phyloP scores from a whole-genome alignment of 1,140 invertebrate species.

The Drosophila takahashii region DNA sequence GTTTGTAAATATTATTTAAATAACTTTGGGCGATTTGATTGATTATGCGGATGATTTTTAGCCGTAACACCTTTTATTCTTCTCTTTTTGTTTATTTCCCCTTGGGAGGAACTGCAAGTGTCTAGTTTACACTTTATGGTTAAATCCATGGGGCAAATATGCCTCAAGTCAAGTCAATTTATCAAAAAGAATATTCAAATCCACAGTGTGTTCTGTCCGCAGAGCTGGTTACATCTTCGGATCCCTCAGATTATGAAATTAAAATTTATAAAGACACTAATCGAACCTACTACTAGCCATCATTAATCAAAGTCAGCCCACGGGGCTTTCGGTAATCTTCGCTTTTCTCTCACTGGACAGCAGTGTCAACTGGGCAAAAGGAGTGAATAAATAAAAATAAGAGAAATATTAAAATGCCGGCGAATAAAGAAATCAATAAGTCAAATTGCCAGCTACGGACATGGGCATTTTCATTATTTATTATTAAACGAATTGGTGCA shows the following conservation, averaged over 20 bases:
- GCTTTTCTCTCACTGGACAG: neutral
- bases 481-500: conserved; percentile 82
- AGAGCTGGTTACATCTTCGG: conserved; percentile 27
- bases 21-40: conserved; percentile 33
- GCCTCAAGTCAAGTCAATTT: conserved; percentile 23
- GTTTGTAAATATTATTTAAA: conserved; percentile 47
- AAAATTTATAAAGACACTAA: conserved; percentile 51
- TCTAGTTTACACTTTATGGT: conserved; percentile 8
- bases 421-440: conserved; percentile 76
- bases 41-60: conserved; percentile 32
- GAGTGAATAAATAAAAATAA: neutral
- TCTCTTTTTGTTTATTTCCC: too few relatives aligned
- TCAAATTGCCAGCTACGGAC: conserved; percentile 50
- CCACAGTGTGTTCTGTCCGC: neutral
- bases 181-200: conserved; percentile 27
- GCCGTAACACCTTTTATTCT: neutral
- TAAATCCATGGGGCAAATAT: conserved; percentile 7
- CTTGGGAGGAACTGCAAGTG: neutral
- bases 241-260: conserved; percentile 40
- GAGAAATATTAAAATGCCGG: conserved; percentile 4
- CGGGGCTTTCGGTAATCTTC: conserved; percentile 22
- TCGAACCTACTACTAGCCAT: conserved; percentile 11
- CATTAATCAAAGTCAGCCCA: conserved; percentile 66
- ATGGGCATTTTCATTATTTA: conserved; percentile 77
- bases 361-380: conserved; percentile 35